Percentiles rank a stretch among this genome's conserved stretches.
Evolutionary conservation across 2,888 invertebrate species (phyloP).

Genomic region (Cremastobaeus sp.): DNA sequence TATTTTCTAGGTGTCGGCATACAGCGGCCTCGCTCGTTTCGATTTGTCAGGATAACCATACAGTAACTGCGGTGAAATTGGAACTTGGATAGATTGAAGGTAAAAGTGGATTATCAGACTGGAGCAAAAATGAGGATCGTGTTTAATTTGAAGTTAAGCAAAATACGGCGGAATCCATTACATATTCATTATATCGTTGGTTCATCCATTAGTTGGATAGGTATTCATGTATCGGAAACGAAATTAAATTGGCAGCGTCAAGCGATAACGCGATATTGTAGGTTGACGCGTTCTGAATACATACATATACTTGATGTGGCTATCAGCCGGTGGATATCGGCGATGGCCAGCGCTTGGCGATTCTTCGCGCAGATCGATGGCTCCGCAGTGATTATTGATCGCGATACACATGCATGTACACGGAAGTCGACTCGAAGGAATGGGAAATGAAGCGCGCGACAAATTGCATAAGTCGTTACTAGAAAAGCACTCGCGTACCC

Average conservation of each 20-base stretch:
- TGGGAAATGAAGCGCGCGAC: constrained; percentile 70
- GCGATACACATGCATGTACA: constrained; percentile 69
- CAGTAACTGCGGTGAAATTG: too few relatives aligned
- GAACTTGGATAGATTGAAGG: too few relatives aligned
- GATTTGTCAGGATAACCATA: too few relatives aligned
- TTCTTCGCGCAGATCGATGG: constrained; percentile 48
- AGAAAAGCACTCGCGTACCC: constrained; percentile 68
- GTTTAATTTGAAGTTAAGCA: constrained; percentile 38
- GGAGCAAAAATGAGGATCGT: constrained; percentile 6
- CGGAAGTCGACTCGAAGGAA: constrained; percentile 74
- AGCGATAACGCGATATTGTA: constrained; percentile 37
- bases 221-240: constrained; percentile 58
- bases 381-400: constrained; percentile 53
- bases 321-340: constrained; percentile 23
- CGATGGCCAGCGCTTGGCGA: constrained; percentile 44
- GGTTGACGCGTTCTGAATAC: constrained; percentile 42
- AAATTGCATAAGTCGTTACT: constrained; percentile 64
- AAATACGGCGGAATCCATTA: constrained; percentile 44
- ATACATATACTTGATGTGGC: background rate
- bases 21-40: too few relatives aligned
- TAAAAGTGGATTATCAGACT: too few relatives aligned
- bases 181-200: constrained; percentile 52
- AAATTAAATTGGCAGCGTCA: constrained; percentile 57
- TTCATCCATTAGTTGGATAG: constrained; percentile 49
- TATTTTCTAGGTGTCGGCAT: too few relatives aligned